Conservation (phyloP, 2,113 vertebrate genomes). For the Chauna torquata region DNA sequence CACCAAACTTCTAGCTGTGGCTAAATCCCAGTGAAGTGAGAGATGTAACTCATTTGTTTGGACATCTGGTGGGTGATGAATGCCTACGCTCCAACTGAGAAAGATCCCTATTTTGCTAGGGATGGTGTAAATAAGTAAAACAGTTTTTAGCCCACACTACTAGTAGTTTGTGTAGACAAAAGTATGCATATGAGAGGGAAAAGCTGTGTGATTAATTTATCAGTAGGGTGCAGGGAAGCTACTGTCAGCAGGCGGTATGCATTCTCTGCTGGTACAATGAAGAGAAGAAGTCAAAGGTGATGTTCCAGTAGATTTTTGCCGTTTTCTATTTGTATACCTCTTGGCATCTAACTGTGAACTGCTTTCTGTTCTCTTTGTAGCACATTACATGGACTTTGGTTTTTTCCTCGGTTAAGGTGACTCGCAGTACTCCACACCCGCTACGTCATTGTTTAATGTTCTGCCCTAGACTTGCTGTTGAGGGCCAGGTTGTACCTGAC, state of each 20-base stretch:
- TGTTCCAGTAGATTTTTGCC: background rate
- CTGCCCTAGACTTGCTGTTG: background rate
- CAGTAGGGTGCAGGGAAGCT: background rate
- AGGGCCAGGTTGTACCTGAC: background rate
- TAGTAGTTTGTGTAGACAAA: background rate
- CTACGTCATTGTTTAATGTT: background rate
- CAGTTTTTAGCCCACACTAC: background rate
- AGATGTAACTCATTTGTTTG: background rate
- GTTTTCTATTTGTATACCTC: background rate
- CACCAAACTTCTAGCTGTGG: background rate
- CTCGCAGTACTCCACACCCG: background rate
- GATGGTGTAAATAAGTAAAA: background rate
- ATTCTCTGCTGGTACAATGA: background rate
- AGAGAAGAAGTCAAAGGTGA: background rate
- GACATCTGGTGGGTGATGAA: background rate
- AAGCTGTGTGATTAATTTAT: background rate
- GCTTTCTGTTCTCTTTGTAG: background rate
- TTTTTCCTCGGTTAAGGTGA: background rate
- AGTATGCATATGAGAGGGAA: background rate
- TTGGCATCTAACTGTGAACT: background rate
- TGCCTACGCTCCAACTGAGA: background rate
- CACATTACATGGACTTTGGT: background rate
- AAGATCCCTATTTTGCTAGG: background rate
- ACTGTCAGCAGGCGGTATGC: background rate
- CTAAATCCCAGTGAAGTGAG: background rate